These are phyloP conservation scores for Anguilla marmorata DNA, from an alignment of 2,797 vertebrate genomes.

Conservation along the genomic window DNA sequence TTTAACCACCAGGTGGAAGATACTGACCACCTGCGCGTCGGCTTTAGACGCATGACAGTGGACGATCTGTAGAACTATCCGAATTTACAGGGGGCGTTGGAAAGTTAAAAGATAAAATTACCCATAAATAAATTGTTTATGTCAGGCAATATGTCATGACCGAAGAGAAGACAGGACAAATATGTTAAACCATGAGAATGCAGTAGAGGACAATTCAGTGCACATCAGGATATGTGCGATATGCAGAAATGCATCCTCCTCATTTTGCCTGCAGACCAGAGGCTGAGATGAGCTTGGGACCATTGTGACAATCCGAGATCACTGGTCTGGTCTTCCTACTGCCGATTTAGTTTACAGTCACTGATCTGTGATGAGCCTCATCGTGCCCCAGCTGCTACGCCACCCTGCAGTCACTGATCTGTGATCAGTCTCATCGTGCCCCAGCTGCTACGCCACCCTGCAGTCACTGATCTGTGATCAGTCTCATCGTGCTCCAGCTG, in stretches of 20 bases:
- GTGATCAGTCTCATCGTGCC: not conserved
- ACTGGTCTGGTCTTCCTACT: too few relatives aligned
- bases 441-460: not conserved
- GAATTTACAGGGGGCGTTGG: not conserved
- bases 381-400: not conserved
- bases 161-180: too few relatives aligned
- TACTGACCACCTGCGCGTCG: not conserved
- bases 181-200: too few relatives aligned
- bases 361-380: too few relatives aligned
- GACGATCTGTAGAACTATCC: not conserved
- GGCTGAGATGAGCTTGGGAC: too few relatives aligned
- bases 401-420: not conserved
- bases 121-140: not conserved
- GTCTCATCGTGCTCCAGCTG: not conserved
- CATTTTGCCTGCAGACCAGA: too few relatives aligned
- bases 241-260: too few relatives aligned
- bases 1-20: not conserved
- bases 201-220: too few relatives aligned
- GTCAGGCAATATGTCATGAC: not conserved
- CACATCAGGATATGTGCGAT: too few relatives aligned
- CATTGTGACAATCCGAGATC: too few relatives aligned
- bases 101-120: not conserved
- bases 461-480: not conserved
- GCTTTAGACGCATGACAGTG: not conserved
- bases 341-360: too few relatives aligned